These are phyloP conservation scores for Neodontobutis hainanensis DNA, from an alignment of 2,113 vertebrate species.

Conservation along the genomic window DNA sequence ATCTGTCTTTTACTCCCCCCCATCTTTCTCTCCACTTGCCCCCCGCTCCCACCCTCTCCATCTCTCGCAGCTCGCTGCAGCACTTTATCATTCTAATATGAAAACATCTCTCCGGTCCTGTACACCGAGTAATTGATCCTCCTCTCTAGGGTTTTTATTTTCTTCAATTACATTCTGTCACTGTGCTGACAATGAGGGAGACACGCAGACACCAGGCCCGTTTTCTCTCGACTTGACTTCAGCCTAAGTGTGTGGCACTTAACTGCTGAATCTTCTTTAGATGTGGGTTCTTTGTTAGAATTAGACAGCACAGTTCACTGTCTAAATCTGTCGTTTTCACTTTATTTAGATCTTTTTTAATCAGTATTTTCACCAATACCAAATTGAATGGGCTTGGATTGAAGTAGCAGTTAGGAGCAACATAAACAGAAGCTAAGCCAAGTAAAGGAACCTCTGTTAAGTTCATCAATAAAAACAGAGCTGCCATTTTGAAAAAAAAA, in stretches of 20 bases:
- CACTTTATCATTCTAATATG: slow-evolving; percentile 61
- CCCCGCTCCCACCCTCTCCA: background rate
- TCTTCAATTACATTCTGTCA: slow-evolving; percentile 47
- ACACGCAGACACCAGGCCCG: background rate
- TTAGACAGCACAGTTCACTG: background rate
- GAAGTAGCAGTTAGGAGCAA: background rate
- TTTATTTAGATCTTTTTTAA: background rate
- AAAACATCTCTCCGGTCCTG: slow-evolving; percentile 55
- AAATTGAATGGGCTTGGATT: background rate
- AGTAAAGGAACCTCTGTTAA: too few species aligned
- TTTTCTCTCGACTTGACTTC: slow-evolving; percentile 5
- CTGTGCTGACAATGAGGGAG: slow-evolving; percentile 36
- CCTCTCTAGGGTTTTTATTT: slow-evolving; percentile 55
- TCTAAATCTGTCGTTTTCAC: background rate
- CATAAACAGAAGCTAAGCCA: background rate
- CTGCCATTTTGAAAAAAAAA: too few species aligned
- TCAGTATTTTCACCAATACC: background rate
- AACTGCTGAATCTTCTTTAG: slow-evolving; percentile 20
- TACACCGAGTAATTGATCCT: slow-evolving; percentile 54
- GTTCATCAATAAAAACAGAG: too few species aligned
- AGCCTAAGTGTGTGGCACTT: background rate
- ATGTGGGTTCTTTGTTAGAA: slow-evolving; percentile 9
- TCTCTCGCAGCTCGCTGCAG: slow-evolving; percentile 13
- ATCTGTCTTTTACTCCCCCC: slow-evolving; percentile 16
- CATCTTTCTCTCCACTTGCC: background rate